These are phyloP conservation scores for Teinopalpus imperialis DNA, from an alignment of 2,888 invertebrate species.

Conservation along the genomic window DNA sequence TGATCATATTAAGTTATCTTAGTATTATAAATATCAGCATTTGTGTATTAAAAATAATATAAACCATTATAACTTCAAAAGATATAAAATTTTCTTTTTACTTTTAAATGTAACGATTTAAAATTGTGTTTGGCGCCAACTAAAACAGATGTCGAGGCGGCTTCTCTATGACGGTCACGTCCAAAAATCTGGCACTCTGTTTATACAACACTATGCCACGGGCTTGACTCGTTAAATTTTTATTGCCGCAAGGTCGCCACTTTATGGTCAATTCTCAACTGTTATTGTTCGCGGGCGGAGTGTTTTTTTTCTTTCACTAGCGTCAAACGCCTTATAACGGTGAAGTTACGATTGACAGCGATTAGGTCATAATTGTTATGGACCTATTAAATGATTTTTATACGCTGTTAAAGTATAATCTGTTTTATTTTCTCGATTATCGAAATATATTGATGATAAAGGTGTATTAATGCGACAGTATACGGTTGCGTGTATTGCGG, in stretches of 20 bases:
- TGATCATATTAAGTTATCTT: no score
- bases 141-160: constrained; percentile 62
- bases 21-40: no score
- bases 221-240: constrained; percentile 80
- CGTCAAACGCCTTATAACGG: constrained; percentile 65
- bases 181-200: constrained; percentile 64
- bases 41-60: no score
- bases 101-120: constrained; percentile 21
- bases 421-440: constrained; percentile 45
- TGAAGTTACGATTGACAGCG: constrained; percentile 71
- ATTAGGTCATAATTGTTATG: constrained; percentile 75
- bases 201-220: constrained; percentile 61
- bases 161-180: constrained; percentile 79
- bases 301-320: constrained; percentile 65
- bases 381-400: constrained; percentile 63
- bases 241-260: constrained; percentile 81
- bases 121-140: constrained; percentile 28
- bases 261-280: constrained; percentile 81
- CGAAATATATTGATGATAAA: constrained; percentile 39
- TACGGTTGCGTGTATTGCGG: constrained; percentile 26
- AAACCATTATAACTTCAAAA: no score
- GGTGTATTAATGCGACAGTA: constrained; percentile 32
- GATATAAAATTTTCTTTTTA: no score
- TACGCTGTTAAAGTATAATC: constrained; percentile 53
- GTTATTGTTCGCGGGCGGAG: constrained; percentile 75